These are phyloP conservation scores for Tribolium madens DNA, from an alignment of 1,140 invertebrate species.

Conservation along the genomic window DNA sequence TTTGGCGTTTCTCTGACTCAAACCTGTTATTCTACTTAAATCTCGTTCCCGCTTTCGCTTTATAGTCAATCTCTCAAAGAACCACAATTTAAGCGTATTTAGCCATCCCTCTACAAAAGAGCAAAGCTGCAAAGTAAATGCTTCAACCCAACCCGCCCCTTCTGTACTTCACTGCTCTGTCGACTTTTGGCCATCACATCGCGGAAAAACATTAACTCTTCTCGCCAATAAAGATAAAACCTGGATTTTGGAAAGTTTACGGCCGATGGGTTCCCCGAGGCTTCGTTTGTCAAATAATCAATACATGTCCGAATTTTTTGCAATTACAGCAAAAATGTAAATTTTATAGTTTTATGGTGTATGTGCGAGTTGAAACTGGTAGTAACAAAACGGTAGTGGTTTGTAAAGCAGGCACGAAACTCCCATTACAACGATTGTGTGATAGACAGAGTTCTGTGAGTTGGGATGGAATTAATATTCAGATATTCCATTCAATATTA, in stretches of 20 bases:
- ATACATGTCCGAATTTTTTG: constrained; percentile 2
- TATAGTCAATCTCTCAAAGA: not conserved
- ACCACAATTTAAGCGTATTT: not conserved
- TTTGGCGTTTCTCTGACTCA: too few species aligned
- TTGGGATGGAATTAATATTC: constrained; percentile 33
- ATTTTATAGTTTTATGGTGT: constrained; percentile 30
- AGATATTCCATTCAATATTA: constrained; percentile 33
- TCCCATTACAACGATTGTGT: constrained; percentile 29
- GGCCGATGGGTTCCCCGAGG: constrained; percentile 1
- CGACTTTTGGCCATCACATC: constrained; percentile 4
- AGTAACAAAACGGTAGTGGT: constrained; percentile 15
- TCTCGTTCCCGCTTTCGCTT: not conserved
- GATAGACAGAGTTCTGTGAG: constrained; percentile 31
- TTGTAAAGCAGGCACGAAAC: constrained; percentile 29
- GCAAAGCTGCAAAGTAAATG: not conserved
- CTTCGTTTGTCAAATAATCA: constrained; percentile 3
- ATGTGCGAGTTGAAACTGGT: not conserved
- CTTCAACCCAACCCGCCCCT: not conserved
- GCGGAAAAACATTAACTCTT: constrained; percentile 16
- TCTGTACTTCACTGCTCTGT: not conserved
- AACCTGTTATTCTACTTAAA: too few species aligned
- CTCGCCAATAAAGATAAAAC: constrained; percentile 23
- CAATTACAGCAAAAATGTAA: constrained; percentile 26
- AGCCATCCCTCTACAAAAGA: not conserved
- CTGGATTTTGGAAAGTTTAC: constrained; percentile 22